Evolutionary conservation across 2,888 invertebrate species (phyloP), one percentile per base, ranked within the genome.

Genomic region (Trachelus stipa): DNA sequence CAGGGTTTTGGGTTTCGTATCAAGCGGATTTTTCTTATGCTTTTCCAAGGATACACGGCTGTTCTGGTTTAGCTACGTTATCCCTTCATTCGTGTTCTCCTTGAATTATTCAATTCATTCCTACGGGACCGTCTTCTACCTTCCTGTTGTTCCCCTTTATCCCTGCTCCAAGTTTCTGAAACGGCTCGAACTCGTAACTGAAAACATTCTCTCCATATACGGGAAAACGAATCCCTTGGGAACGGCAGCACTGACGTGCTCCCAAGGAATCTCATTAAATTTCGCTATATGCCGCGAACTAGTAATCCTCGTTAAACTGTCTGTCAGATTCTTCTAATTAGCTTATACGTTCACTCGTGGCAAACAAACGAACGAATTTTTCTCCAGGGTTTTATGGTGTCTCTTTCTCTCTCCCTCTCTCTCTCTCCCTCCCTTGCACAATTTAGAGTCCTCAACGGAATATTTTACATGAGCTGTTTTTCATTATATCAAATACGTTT

Each of bases 81-180:
- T 83, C 81, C 80, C 78, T 82, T 82, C 80, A 81, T 75, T 75
- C 69, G 76, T n/a, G 73, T 73, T 69, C 81, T 77, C 75, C 79
- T 76, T 86, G 84, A 87, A 87, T 86, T 87, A 87, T 87, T 87
- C 84, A 85, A 87, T 86, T 87, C 85, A 83, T 87, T 85, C 83
- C 83, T 80, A 73, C 78, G 79, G 73, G n/a, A 34, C 30, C 31
- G 31, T 11, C 30, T 11, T 30, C 23, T 30, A 23, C 4, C 34
- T 34, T 15, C 23, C 23, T 1, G 56, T 34, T 56, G 56, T 56
- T 23, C 68, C 74, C 79, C 78, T 76, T 81, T 83, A 79, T 83
- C 81, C 40, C 77, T 76, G 80, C 78, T 82, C 82, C 73, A 75
- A 34, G 79, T 73, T 34, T 30, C 40, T 75, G 73, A 77, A 78